These are phyloP conservation scores for Elephas maximus DNA, from an alignment of 2,113 vertebrate species.

Conservation along the genomic window DNA sequence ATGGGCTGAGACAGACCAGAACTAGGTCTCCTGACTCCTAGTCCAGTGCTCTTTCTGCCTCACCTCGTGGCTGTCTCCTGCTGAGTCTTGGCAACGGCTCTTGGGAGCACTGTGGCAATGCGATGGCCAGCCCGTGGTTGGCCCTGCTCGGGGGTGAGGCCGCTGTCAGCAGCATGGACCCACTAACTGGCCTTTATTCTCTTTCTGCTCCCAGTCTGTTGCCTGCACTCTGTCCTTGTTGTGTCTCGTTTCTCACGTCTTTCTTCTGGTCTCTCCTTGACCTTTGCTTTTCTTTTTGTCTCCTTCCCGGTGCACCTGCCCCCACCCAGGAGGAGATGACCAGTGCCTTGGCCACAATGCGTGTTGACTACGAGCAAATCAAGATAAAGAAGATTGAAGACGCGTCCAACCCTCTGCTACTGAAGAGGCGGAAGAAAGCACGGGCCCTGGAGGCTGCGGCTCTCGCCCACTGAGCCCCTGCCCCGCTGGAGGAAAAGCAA, in stretches of 20 bases:
- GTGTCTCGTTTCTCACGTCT: accelerated
- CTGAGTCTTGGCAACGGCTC: accelerated
- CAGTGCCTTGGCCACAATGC: constrained; percentile 98
- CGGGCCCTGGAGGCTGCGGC: constrained; percentile 84
- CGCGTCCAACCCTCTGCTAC: constrained; percentile 96
- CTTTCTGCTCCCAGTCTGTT: accelerated
- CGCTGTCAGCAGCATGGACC: neutral
- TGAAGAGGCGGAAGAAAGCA: constrained; percentile 97
- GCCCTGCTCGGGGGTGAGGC: neutral
- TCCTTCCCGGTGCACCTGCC: neutral
- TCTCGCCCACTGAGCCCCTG: constrained; percentile 88
- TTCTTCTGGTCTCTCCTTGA: too few species aligned
- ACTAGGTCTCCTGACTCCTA: neutral
- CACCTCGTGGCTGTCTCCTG: neutral
- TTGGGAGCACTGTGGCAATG: accelerated
- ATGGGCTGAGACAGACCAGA: neutral
- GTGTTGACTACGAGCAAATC: constrained; percentile 98
- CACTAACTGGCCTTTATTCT: neutral
- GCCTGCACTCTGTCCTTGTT: neutral
- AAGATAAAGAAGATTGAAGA: constrained; percentile 99
- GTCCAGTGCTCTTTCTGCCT: neutral
- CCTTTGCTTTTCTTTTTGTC: neutral
- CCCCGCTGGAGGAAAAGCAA: constrained; percentile 74
- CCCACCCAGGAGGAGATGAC: constrained; percentile 97
- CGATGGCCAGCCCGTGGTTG: accelerated